These are phyloP conservation scores for Drosophila anomalipes DNA, from an alignment of 2,888 invertebrate genomes.

Conservation along the genomic window DNA sequence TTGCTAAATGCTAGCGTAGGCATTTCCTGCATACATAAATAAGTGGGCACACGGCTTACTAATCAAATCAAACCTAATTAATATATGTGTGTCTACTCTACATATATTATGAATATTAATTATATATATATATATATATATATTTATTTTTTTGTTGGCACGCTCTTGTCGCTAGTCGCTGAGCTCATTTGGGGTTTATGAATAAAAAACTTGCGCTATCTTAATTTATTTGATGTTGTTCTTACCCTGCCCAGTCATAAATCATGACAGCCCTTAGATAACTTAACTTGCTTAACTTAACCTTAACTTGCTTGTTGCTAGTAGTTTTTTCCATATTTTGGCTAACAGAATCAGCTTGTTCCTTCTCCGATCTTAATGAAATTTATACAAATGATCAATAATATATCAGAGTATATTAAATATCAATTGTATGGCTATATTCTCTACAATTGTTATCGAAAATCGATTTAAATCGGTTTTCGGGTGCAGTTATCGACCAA, in stretches of 20 bases:
- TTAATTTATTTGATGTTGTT: not conserved
- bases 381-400: not conserved
- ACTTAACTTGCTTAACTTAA: not conserved
- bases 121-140: not conserved
- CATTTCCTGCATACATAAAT: not conserved
- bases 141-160: not conserved
- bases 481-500: not conserved
- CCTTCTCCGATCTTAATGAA: not conserved
- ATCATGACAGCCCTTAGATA: not conserved
- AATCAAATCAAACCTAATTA: not conserved
- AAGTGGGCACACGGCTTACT: not conserved
- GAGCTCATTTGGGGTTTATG: not conserved
- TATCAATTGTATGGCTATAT: not conserved
- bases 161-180: not conserved
- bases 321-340: not conserved
- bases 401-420: not conserved
- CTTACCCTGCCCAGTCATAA: not conserved
- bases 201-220: not conserved
- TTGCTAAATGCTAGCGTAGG: not conserved
- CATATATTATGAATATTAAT: not conserved
- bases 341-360: not conserved
- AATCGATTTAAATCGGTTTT: not conserved
- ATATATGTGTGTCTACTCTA: not conserved
- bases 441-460: not conserved
- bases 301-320: not conserved